Percentiles rank a stretch among this genome's conserved stretches.
Evolutionary conservation across 2,113 vertebrate genomes (phyloP).

Genomic region (Oryzias javanicus): DNA sequence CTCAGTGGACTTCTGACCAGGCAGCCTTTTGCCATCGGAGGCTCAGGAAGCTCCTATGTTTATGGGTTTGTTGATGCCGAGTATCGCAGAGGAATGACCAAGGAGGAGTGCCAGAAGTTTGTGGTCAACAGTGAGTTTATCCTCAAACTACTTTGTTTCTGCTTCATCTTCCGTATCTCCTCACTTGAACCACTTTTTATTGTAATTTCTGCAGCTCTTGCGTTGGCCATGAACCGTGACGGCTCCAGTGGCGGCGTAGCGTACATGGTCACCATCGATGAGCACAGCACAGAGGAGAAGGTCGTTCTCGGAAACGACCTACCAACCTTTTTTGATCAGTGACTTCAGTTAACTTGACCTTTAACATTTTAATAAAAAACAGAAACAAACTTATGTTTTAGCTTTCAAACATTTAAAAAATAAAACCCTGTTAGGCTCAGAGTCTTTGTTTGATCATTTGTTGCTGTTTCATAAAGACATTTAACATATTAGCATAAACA

Average conservation of each 20-base stretch:
- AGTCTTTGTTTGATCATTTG: no score
- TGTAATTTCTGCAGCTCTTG: slow-evolving; percentile 69
- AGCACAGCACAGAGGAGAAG: slow-evolving; percentile 78
- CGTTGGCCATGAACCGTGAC: slow-evolving; percentile 85
- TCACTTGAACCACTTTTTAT: neutral
- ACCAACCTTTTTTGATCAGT: slow-evolving; percentile 82
- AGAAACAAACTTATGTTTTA: no score
- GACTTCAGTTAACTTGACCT: neutral
- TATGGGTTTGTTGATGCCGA: slow-evolving; percentile 86
- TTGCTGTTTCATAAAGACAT: no score
- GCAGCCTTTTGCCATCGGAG: slow-evolving; percentile 83
- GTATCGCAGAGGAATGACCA: slow-evolving; percentile 77
- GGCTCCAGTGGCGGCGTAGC: slow-evolving; percentile 86
- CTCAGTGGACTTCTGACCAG: slow-evolving; percentile 79
- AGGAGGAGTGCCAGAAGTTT: slow-evolving; percentile 78
- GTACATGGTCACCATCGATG: slow-evolving; percentile 81
- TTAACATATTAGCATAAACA: no score
- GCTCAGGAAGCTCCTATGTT: slow-evolving; percentile 85
- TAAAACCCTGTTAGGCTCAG: no score
- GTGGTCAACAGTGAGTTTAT: slow-evolving; percentile 77
- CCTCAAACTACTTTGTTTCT: neutral
- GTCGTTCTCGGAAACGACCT: slow-evolving; percentile 81
- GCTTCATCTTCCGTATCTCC: neutral
- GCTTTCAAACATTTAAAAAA: no score
- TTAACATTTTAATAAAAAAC: neutral